phyloP scores from a whole-genome alignment of 2,888 invertebrate genomes.

The Silvanus unidentatus region DNA sequence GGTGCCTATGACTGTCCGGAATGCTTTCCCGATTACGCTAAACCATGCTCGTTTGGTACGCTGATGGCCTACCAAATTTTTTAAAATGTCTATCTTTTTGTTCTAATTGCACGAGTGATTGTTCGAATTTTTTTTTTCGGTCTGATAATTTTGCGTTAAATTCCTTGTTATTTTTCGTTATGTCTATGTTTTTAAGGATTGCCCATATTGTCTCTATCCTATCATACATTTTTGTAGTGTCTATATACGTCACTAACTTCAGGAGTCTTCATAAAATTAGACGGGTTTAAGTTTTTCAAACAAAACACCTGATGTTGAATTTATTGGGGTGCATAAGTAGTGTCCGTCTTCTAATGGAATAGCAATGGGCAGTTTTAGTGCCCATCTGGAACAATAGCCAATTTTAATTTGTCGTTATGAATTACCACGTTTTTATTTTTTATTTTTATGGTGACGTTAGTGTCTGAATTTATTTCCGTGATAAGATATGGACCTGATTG shows the following conservation, averaged over 20 bases:
- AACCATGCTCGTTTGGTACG: slow-evolving; percentile 10
- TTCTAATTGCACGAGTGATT: neutral
- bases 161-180: too few species aligned
- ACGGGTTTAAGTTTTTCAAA: slow-evolving; percentile 2
- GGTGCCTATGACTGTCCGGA: slow-evolving; percentile 16
- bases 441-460: slow-evolving; percentile 10
- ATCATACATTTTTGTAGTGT: slow-evolving; percentile 4
- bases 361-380: neutral
- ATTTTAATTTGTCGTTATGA: slow-evolving; percentile 17
- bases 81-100: slow-evolving; percentile 5
- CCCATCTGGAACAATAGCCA: slow-evolving; percentile 16
- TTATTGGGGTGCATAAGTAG: neutral
- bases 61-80: slow-evolving; percentile 2
- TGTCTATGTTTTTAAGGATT: neutral
- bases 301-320: neutral
- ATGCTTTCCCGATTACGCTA: slow-evolving; percentile 10
- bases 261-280: slow-evolving; percentile 8
- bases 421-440: slow-evolving; percentile 15
- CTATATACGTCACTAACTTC: slow-evolving; percentile 14
- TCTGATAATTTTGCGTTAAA: neutral
- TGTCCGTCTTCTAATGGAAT: neutral
- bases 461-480: slow-evolving; percentile 12
- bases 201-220: neutral
- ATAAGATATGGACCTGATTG: slow-evolving; percentile 15
- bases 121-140: neutral